A percentile compares a stretch with the other conserved stretches of the same genome.
Evolutionary conservation across 1,140 invertebrate species (phyloP).

Genomic region (Teleogryllus occipitalis): DNA sequence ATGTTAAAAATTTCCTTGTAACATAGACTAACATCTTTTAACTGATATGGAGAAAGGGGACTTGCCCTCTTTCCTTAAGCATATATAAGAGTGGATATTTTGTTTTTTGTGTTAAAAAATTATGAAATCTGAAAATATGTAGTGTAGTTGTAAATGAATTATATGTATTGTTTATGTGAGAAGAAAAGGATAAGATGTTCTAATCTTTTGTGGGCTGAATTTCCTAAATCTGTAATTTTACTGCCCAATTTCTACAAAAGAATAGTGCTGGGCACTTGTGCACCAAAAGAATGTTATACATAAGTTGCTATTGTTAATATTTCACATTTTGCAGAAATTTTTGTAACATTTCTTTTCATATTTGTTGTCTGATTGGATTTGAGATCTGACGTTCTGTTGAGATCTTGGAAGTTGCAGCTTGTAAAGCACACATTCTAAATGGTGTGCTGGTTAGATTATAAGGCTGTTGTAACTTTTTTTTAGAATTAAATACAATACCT

Average conservation of each 20-base stretch:
- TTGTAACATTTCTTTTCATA: background rate
- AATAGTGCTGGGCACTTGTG: background rate
- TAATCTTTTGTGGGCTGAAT: too few species aligned
- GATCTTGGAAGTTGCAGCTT: background rate
- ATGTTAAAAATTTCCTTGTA: too few species aligned
- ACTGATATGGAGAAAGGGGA: too few species aligned
- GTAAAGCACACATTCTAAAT: background rate
- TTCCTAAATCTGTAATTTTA: too few species aligned
- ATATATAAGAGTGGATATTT: too few species aligned
- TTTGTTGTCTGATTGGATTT: background rate
- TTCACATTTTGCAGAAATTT: background rate
- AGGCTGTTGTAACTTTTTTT: background rate
- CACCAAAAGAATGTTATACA: background rate
- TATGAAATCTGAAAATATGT: too few species aligned
- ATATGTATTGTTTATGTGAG: too few species aligned
- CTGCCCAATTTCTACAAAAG: background rate
- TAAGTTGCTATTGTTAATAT: background rate
- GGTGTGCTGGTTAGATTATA: background rate
- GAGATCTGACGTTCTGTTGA: background rate
- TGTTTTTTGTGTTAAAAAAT: too few species aligned
- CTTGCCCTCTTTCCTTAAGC: too few species aligned
- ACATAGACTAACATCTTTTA: too few species aligned
- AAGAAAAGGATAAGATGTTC: too few species aligned
- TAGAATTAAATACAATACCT: background rate
- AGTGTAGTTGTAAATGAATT: too few species aligned